These are phyloP conservation scores for Actinopyga echinites DNA, from an alignment of 53 echinoderm and acorn worm species.

Conservation along the genomic window DNA sequence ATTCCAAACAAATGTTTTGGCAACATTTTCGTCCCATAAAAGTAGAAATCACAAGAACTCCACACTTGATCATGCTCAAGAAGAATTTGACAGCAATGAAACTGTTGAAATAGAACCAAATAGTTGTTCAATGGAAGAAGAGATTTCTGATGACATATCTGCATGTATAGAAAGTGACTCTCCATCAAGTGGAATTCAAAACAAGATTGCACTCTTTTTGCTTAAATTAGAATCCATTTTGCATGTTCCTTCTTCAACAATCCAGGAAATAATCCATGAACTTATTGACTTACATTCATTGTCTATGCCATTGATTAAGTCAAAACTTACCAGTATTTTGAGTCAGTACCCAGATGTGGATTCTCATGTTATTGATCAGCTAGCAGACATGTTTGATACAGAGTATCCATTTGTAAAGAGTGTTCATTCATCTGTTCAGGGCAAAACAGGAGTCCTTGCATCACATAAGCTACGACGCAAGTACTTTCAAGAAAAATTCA, in stretches of 20 bases:
- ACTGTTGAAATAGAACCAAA: background rate
- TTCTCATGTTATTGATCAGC: background rate
- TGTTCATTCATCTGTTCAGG: background rate
- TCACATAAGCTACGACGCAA: background rate
- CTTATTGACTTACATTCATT: background rate
- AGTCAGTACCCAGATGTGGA: background rate
- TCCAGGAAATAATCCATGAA: background rate
- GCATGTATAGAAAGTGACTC: background rate
- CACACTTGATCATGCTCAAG: too few species aligned
- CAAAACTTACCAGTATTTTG: background rate
- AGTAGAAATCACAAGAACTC: conserved; percentile 22
- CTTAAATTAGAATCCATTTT: background rate
- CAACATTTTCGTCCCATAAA: background rate
- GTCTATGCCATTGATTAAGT: background rate
- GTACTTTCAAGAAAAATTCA: background rate
- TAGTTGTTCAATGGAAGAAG: background rate
- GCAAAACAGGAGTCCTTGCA: background rate
- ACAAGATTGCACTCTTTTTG: too few species aligned
- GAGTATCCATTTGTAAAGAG: conserved; percentile 14
- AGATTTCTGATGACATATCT: background rate
- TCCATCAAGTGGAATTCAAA: too few species aligned
- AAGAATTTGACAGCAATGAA: background rate
- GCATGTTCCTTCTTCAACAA: background rate
- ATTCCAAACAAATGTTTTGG: background rate
- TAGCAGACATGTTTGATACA: background rate